Evolutionary conservation across 2,113 vertebrate genomes (phyloP).

Genomic region (Atrichornis clamosus): DNA sequence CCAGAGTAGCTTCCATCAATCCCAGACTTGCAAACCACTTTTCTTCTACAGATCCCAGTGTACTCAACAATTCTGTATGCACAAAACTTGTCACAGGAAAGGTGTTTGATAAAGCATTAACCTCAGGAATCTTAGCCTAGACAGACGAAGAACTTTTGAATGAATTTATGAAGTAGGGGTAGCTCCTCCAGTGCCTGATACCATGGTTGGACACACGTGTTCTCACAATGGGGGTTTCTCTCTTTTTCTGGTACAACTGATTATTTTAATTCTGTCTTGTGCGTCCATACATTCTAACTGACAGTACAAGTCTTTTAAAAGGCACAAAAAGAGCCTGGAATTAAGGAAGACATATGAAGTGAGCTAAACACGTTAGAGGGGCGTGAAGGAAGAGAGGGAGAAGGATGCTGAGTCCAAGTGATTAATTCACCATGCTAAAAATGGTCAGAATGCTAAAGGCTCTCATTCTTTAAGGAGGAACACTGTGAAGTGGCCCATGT

Average conservation of each 20-base stretch:
- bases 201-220: fast-evolving
- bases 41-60: neutral
- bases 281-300: neutral
- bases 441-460: neutral
- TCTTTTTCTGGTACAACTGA: neutral
- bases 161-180: neutral
- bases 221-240: neutral
- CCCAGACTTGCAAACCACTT: neutral
- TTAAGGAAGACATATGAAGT: neutral
- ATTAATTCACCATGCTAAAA: neutral
- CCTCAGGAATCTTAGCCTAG: neutral
- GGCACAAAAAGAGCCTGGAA: neutral
- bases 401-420: neutral
- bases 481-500: neutral
- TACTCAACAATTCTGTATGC: neutral
- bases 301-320: neutral
- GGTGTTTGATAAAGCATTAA: neutral
- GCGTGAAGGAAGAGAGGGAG: neutral
- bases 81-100: neutral
- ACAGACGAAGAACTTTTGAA: neutral
- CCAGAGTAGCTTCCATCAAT: neutral
- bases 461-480: neutral
- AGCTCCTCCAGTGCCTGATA: neutral
- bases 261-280: neutral
- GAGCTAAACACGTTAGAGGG: neutral